Percentiles rank a stretch among this genome's conserved stretches.
These are phyloP conservation scores for Rhinopithecus roxellana DNA, from an alignment of 2,113 vertebrate species.

Conservation along the genomic window DNA sequence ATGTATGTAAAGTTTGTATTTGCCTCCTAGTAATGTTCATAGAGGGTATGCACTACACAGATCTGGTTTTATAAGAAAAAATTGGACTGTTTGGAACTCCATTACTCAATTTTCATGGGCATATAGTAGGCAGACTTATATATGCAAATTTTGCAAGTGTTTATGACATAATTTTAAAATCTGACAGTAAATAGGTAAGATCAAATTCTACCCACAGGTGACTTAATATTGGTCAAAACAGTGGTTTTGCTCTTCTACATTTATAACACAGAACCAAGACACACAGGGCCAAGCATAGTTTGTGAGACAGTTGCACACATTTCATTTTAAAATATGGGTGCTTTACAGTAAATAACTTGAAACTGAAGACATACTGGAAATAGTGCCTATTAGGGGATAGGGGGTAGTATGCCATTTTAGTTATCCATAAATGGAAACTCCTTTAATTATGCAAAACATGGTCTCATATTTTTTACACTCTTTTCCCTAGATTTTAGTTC, in stretches of 20 bases:
- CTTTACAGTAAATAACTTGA: constrained; percentile 64
- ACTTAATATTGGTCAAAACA: constrained; percentile 50
- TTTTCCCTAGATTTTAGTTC: constrained; percentile 40
- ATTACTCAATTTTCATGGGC: constrained; percentile 78
- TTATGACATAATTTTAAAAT: constrained; percentile 68
- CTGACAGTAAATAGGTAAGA: constrained; percentile 53
- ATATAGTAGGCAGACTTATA: constrained; percentile 57
- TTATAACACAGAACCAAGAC: constrained; percentile 21
- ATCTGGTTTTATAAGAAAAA: constrained; percentile 69
- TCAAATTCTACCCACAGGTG: constrained; percentile 65
- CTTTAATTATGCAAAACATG: constrained; percentile 63
- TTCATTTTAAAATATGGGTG: constrained; percentile 56
- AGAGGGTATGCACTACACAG: constrained; percentile 50
- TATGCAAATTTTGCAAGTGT: constrained; percentile 67
- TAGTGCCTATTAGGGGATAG: too few relatives aligned
- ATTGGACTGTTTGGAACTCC: constrained; percentile 70
- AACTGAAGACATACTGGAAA: constrained; percentile 60
- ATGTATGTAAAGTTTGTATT: constrained; percentile 79
- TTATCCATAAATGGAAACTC: constrained; percentile 20
- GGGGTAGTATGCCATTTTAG: constrained; percentile 36
- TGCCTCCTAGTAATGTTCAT: constrained; percentile 77
- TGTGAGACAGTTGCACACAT: constrained; percentile 48
- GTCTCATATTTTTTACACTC: constrained; percentile 1
- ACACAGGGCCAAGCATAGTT: not conserved
- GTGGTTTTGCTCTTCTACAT: not conserved